A percentile compares a stretch with the other conserved stretches of the same genome.
Conservation (phyloP, 1,140 invertebrate genomes). For the Samia ricini region DNA sequence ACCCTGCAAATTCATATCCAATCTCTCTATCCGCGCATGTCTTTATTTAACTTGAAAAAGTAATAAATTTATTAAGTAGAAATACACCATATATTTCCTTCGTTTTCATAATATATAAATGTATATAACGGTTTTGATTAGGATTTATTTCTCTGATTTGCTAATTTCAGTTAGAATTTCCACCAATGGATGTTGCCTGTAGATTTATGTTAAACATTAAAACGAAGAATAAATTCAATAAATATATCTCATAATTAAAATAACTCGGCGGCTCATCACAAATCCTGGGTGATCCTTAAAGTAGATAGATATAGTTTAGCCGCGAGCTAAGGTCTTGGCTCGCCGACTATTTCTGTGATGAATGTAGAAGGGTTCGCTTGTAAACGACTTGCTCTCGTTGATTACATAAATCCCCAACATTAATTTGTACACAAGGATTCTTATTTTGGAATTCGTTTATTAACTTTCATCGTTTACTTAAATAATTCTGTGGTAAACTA, state of each 20-base stretch:
- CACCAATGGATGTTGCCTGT: no score
- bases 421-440: neutral
- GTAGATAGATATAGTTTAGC: conserved; percentile 1
- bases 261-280: neutral
- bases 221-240: neutral
- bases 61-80: no score
- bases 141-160: no score
- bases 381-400: neutral
- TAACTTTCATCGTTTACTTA: neutral
- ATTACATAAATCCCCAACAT: conserved; percentile 4
- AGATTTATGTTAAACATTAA: neutral
- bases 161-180: neutral
- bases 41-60: no score
- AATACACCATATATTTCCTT: no score
- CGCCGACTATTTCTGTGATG: neutral
- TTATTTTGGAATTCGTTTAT: neutral
- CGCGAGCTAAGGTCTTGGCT: neutral
- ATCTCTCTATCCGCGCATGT: no score
- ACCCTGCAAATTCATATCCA: no score
- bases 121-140: no score
- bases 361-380: neutral
- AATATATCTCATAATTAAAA: conserved; percentile 5
- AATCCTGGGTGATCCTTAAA: conserved; percentile 8
- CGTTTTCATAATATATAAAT: no score
- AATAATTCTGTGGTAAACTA: neutral